phyloP scores from a whole-genome alignment of 2,113 vertebrate genomes.

The Grus americana region DNA sequence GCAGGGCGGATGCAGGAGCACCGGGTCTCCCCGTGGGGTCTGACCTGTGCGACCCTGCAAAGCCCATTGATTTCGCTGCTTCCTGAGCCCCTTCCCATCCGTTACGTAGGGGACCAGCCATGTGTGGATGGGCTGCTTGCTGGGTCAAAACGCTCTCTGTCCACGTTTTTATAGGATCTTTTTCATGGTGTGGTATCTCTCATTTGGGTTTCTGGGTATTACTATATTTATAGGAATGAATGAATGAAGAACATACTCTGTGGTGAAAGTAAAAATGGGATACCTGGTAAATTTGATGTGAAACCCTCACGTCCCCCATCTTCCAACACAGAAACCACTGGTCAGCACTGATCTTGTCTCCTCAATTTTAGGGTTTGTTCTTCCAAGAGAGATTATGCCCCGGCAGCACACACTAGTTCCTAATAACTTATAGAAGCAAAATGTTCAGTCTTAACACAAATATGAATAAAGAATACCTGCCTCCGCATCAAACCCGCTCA shows the following conservation, averaged over 20 bases:
- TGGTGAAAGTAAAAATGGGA: neutral
- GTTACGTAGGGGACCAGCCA: fast-evolving
- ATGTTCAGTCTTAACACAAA: neutral
- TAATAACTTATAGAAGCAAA: neutral
- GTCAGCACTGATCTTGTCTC: neutral
- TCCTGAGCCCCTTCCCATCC: neutral
- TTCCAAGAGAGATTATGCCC: neutral
- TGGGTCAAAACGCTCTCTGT: neutral
- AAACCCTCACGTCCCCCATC: neutral
- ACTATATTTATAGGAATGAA: neutral
- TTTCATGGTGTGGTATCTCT: fast-evolving
- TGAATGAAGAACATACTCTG: fast-evolving
- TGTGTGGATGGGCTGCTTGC: neutral
- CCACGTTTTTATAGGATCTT: neutral
- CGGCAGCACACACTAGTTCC: neutral
- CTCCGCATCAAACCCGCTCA: neutral
- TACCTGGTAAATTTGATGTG: neutral
- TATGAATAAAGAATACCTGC: neutral
- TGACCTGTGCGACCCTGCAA: neutral
- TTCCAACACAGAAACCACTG: neutral
- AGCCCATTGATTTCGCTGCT: neutral
- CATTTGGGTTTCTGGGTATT: neutral
- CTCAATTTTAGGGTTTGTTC: neutral
- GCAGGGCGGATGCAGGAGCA: fast-evolving
- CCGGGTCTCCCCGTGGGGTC: neutral